Percentiles rank a stretch among this genome's conserved stretches.
phyloP scores from a whole-genome alignment of 2,113 vertebrate genomes.

The Cynopterus brachyotis region DNA sequence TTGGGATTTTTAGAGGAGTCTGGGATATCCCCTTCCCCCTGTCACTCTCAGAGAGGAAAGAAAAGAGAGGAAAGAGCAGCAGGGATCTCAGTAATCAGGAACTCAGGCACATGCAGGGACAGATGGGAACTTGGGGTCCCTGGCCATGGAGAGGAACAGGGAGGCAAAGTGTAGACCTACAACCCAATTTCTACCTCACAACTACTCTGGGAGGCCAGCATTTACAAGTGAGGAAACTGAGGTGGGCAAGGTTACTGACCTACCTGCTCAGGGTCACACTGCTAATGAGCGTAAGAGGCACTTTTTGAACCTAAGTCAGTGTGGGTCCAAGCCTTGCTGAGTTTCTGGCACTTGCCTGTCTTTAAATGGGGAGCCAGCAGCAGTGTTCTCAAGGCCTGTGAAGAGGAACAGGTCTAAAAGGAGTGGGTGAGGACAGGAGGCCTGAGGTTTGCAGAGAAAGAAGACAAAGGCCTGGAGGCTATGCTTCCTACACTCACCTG shows the following conservation, averaged over 20 bases:
- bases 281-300: not conserved
- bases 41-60: not conserved
- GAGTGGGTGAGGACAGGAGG: not conserved
- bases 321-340: not conserved
- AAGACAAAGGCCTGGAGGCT: not conserved
- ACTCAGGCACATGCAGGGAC: not conserved
- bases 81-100: not conserved
- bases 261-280: not conserved
- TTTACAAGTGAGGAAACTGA: not conserved
- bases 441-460: not conserved
- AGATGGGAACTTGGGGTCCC: not conserved
- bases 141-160: not conserved
- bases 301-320: not conserved
- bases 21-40: accelerated
- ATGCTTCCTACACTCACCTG: not conserved
- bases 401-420: not conserved
- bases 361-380: not conserved
- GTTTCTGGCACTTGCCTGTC: not conserved
- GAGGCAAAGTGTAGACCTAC: not conserved
- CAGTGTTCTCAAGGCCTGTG: not conserved
- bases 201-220: not conserved
- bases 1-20: not conserved
- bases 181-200: not conserved
- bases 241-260: not conserved
- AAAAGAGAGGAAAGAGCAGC: not conserved